phyloP scores from a whole-genome alignment of 23 tunicate genomes.

The Phallusia fumigata region DNA sequence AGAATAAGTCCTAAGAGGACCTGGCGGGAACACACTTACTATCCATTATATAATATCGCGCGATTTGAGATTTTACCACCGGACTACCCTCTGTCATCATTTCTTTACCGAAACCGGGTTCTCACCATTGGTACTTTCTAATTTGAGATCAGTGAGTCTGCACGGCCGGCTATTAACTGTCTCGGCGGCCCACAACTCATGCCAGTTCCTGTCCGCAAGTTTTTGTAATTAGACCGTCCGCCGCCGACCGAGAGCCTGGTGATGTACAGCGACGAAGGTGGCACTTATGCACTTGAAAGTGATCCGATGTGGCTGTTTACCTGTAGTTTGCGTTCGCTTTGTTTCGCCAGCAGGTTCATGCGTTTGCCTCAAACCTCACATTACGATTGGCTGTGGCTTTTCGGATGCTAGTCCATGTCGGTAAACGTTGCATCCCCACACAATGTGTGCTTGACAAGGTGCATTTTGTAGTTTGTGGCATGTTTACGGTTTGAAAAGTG shows the following conservation, averaged over 20 bases:
- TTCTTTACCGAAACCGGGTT: not conserved
- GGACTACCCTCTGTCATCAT: too few relatives aligned
- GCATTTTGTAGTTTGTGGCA: too few relatives aligned
- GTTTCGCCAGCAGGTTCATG: not conserved
- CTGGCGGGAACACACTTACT: not conserved
- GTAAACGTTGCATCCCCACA: too few relatives aligned
- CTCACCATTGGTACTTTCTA: not conserved
- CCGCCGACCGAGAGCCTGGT: not conserved
- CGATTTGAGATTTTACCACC: too few relatives aligned
- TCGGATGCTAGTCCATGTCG: too few relatives aligned
- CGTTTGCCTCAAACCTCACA: too few relatives aligned
- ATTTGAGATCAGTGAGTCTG: not conserved
- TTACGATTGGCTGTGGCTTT: too few relatives aligned
- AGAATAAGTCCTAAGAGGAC: not conserved
- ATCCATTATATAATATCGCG: not conserved
- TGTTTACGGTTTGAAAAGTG: too few relatives aligned
- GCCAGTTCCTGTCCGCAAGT: not conserved
- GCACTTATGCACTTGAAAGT: not conserved
- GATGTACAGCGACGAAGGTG: not conserved
- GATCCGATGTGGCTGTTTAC: not conserved
- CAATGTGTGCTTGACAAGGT: too few relatives aligned
- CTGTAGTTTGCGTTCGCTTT: not conserved
- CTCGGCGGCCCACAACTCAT: not conserved
- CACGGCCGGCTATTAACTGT: not conserved
- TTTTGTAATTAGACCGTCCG: not conserved